These are phyloP conservation scores for Parazoanthus darwini DNA, from an alignment of 92 coral and sea anemone species.

Conservation along the genomic window DNA sequence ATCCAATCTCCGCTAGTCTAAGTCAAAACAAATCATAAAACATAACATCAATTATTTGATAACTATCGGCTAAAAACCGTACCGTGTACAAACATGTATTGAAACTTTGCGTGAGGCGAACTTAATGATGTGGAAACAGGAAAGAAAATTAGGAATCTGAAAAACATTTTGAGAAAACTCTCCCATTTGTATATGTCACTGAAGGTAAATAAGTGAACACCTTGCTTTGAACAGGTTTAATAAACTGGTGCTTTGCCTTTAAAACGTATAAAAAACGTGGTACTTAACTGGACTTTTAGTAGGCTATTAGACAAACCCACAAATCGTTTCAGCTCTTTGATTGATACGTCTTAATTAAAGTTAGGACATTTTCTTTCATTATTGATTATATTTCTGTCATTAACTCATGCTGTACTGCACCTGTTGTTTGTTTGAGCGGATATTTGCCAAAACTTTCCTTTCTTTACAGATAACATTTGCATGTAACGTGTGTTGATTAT, in stretches of 20 bases:
- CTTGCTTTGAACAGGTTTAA: background rate
- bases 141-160: background rate
- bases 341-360: background rate
- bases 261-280: too few species aligned
- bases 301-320: background rate
- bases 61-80: background rate
- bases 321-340: background rate
- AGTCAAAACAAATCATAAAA: background rate
- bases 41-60: background rate
- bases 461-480: background rate
- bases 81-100: background rate
- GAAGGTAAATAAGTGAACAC: background rate
- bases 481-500: constrained; percentile 7
- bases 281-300: background rate
- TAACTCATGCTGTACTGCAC: background rate
- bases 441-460: background rate
- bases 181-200: background rate
- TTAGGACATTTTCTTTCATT: background rate
- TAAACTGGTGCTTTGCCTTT: too few species aligned
- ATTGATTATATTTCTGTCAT: background rate
- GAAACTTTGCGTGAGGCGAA: background rate
- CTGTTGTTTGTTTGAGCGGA: background rate
- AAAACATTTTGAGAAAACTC: background rate
- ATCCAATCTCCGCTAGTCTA: background rate
- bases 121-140: background rate